phyloP scores from a whole-genome alignment of 1,140 invertebrate genomes.

The Apis dorsata region DNA sequence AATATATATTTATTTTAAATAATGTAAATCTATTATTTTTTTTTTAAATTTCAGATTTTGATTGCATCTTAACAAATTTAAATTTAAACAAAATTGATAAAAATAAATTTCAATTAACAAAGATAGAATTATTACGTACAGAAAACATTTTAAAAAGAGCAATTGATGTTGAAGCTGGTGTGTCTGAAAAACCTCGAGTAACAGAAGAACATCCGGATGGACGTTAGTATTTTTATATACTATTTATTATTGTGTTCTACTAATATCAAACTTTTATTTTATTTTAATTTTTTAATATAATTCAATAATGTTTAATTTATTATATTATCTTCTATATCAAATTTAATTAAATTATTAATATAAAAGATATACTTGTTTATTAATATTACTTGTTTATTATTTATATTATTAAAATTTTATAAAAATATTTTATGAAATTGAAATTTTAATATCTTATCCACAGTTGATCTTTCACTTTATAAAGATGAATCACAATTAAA shows the following conservation, averaged over 20 bases:
- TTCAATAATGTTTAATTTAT: not conserved
- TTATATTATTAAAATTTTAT: not conserved
- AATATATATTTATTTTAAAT: not conserved
- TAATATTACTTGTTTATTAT: constrained; percentile 14
- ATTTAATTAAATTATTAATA: not conserved
- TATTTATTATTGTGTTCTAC: not conserved
- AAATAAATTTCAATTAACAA: constrained; percentile 86
- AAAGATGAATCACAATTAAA: constrained; percentile 89
- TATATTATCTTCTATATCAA: not conserved
- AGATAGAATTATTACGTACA: constrained; percentile 87
- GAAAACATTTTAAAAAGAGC: constrained; percentile 92
- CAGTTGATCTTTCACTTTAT: constrained; percentile 90
- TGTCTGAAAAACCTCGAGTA: constrained; percentile 83
- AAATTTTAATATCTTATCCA: constrained; percentile 59
- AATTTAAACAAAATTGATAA: constrained; percentile 87
- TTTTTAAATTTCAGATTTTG: constrained; percentile 85
- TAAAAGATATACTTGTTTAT: too few species aligned
- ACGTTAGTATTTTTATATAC: constrained; percentile 82
- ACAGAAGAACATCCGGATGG: constrained; percentile 93
- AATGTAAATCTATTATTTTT: not conserved
- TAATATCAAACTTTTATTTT: too few species aligned
- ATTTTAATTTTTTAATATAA: too few species aligned
- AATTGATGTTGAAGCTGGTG: constrained; percentile 89
- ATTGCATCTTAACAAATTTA: constrained; percentile 93
- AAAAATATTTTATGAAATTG: constrained; percentile 18